Evolutionary conservation across 30 jellyfish, hydroid and myxozoan species (phyloP).

Genomic region (Aurelia aurita complex sp. Pacific): DNA sequence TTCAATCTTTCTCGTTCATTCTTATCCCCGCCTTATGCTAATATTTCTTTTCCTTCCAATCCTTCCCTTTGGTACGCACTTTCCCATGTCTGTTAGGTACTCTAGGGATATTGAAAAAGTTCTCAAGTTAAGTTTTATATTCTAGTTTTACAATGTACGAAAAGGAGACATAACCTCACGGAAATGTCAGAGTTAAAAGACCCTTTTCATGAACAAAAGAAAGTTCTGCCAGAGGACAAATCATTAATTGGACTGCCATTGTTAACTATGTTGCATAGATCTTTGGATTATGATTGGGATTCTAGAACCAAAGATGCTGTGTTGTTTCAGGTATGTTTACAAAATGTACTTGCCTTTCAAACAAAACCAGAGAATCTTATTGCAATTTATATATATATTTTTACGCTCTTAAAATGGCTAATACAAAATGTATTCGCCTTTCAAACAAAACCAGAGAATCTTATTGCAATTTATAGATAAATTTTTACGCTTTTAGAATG

Average conservation of each 20-base stretch:
- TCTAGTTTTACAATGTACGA: slow-evolving; percentile 18
- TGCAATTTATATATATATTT: too few species aligned
- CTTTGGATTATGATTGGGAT: slow-evolving; percentile 78
- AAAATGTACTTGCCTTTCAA: too few species aligned
- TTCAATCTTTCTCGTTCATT: too few species aligned
- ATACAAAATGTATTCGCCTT: too few species aligned
- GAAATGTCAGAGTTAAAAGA: slow-evolving; percentile 20
- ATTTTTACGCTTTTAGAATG: too few species aligned
- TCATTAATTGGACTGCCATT: slow-evolving; percentile 77
- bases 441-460: too few species aligned
- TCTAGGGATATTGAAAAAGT: neutral
- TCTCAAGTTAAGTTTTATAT: neutral
- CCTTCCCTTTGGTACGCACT: neutral
- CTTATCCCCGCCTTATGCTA: too few species aligned
- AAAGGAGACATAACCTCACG: slow-evolving; percentile 5
- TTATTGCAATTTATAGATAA: too few species aligned
- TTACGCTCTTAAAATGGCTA: too few species aligned
- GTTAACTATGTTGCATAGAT: slow-evolving; percentile 52
- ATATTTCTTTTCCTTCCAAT: neutral
- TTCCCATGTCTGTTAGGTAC: neutral
- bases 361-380: too few species aligned
- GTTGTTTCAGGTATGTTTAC: slow-evolving; percentile 60
- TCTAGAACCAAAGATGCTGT: slow-evolving; percentile 48
- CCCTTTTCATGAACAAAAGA: slow-evolving; percentile 46
- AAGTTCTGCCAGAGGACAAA: slow-evolving; percentile 86